Evolutionary conservation across 1,140 invertebrate species (phyloP).

Genomic region (Drosophila obscura): DNA sequence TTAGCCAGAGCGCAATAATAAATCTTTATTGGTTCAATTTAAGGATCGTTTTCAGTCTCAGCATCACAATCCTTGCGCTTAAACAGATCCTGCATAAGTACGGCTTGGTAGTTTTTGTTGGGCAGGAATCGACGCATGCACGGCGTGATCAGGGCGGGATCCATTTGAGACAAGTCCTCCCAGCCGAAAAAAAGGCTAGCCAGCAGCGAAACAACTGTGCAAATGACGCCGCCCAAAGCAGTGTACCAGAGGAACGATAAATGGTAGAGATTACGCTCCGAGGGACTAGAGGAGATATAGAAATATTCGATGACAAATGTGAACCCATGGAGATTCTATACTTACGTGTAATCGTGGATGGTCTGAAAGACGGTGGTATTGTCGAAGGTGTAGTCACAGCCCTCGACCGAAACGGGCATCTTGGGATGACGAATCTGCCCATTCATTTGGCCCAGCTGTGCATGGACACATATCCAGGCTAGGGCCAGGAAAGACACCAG

Average conservation of each 20-base stretch:
- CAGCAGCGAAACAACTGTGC: conserved; percentile 46
- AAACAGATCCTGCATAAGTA: conserved; percentile 57
- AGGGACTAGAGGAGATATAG: conserved; percentile 43
- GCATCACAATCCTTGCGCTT: conserved; percentile 28
- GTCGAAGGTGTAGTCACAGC: conserved; percentile 85
- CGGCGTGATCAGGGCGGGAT: conserved; percentile 67
- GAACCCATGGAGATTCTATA: background rate
- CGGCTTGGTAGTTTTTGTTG: conserved; percentile 49
- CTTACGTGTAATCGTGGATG: conserved; percentile 64
- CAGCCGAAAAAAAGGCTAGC: conserved; percentile 54
- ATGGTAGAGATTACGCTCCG: conserved; percentile 67
- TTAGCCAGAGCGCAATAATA: background rate
- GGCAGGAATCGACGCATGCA: conserved; percentile 71
- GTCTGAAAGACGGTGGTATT: conserved; percentile 62
- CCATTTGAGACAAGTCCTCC: conserved; percentile 60
- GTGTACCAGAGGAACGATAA: conserved; percentile 76
- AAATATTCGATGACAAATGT: background rate
- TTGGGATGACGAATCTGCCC: conserved; percentile 86
- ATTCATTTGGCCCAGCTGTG: conserved; percentile 88
- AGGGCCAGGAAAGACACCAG: conserved; percentile 59
- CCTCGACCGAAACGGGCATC: conserved; percentile 87
- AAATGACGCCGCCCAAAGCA: conserved; percentile 54
- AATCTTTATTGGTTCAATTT: conserved; percentile 7
- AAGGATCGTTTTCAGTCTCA: conserved; percentile 1
- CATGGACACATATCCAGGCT: conserved; percentile 77